Evolutionary conservation across 1,140 invertebrate species (phyloP).

Genomic region (Akabosia matsudoensis): DNA sequence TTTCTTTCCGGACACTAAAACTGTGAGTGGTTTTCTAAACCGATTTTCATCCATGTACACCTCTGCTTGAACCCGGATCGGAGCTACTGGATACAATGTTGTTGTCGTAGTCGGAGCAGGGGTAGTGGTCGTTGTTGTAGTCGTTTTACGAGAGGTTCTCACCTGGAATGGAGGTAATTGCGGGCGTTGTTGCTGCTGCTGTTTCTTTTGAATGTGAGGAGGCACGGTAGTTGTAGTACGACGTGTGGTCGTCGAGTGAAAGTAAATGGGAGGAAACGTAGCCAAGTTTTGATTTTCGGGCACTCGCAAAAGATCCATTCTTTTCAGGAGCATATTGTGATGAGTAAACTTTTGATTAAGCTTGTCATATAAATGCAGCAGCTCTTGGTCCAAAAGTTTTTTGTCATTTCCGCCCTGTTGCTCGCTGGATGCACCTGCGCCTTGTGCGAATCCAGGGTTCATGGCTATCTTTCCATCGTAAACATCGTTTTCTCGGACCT

Average conservation of each 20-base stretch:
- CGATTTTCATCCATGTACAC: slow-evolving; percentile 30
- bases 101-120: slow-evolving; percentile 2
- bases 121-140: slow-evolving; percentile 19
- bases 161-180: background rate
- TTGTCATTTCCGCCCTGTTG: background rate
- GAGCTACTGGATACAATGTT: background rate
- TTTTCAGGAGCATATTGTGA: slow-evolving; percentile 18
- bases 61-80: slow-evolving; percentile 26
- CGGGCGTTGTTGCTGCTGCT: too few species aligned
- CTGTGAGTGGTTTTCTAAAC: slow-evolving; percentile 21
- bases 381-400: slow-evolving; percentile 13
- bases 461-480: too few species aligned
- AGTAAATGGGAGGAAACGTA: background rate
- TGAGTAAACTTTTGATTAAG: slow-evolving; percentile 19
- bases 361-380: slow-evolving; percentile 28
- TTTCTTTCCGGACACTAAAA: slow-evolving; percentile 28
- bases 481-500: too few species aligned
- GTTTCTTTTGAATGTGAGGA: too few species aligned
- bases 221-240: background rate
- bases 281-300: background rate
- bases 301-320: slow-evolving; percentile 22
- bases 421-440: too few species aligned
- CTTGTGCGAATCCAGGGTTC: too few species aligned
- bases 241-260: background rate
- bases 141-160: background rate